These are phyloP conservation scores for Metalampra italica DNA, from an alignment of 2,888 invertebrate genomes.

Conservation along the genomic window DNA sequence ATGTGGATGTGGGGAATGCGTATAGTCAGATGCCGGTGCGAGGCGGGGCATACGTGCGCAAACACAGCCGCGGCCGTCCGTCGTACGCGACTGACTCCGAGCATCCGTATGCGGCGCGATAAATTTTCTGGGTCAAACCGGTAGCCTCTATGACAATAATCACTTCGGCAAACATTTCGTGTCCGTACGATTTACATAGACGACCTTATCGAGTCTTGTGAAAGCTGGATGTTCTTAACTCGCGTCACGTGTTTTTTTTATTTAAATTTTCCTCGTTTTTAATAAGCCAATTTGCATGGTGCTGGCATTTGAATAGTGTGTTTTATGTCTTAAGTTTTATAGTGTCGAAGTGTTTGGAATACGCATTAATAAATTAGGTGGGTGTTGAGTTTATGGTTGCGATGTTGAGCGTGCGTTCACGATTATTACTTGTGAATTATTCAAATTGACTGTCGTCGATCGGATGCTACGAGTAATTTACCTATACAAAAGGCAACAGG, in stretches of 20 bases:
- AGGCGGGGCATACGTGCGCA: background rate
- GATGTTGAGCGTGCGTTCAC: constrained; percentile 23
- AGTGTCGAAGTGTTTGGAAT: constrained; percentile 9
- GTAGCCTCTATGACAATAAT: constrained; percentile 34
- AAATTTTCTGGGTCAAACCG: constrained; percentile 43
- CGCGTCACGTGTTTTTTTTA: background rate
- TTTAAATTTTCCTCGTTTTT: constrained; percentile 2
- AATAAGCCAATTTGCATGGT: background rate
- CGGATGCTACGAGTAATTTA: background rate
- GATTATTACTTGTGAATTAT: constrained; percentile 25
- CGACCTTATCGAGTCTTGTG: constrained; percentile 21
- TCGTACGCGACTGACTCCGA: constrained; percentile 19
- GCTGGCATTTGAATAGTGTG: background rate
- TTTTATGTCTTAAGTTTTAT: constrained; percentile 14
- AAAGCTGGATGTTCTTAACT: background rate
- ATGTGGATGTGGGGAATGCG: background rate
- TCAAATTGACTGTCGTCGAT: constrained; percentile 9
- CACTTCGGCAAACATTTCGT: constrained; percentile 36
- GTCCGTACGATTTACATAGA: constrained; percentile 28
- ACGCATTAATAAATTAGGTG: constrained; percentile 18
- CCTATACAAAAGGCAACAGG: background rate
- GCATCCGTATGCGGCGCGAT: constrained; percentile 16
- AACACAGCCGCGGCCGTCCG: background rate
- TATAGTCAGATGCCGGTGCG: background rate
- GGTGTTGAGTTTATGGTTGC: constrained; percentile 15